Evolutionary conservation across 1,140 invertebrate species (phyloP).

Genomic region (Callitettix versicolor): DNA sequence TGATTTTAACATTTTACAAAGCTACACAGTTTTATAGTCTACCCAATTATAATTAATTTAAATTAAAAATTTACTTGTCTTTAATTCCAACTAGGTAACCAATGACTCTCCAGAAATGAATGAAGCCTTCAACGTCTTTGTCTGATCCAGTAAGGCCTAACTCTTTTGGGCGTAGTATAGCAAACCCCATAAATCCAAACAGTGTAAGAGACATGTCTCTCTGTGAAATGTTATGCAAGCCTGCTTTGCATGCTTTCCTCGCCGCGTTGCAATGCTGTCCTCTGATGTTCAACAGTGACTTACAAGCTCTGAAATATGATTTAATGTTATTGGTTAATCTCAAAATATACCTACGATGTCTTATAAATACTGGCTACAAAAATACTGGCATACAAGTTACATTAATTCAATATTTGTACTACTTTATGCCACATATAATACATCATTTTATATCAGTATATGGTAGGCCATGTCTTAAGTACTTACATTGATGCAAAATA

Average conservation of each 20-base stretch:
- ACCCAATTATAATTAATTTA: too few relatives aligned
- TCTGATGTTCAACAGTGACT: constrained; percentile 53
- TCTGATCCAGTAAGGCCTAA: constrained; percentile 46
- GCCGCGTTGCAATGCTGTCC: constrained; percentile 50
- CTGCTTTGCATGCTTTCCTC: constrained; percentile 28
- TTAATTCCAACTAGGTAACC: constrained; percentile 71
- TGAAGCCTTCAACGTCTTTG: constrained; percentile 56
- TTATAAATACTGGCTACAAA: too few relatives aligned
- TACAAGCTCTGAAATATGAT: constrained; percentile 27
- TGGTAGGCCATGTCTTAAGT: too few relatives aligned
- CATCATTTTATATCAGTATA: too few relatives aligned
- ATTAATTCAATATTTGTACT: too few relatives aligned
- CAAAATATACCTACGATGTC: too few relatives aligned
- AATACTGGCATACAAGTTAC: too few relatives aligned
- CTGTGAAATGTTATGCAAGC: constrained; percentile 43
- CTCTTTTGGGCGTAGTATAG: constrained; percentile 49
- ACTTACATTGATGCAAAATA: too few relatives aligned
- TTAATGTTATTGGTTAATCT: too few relatives aligned
- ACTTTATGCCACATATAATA: too few relatives aligned
- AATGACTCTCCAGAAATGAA: constrained; percentile 76
- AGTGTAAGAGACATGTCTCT: constrained; percentile 74
- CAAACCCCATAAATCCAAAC: constrained; percentile 76
- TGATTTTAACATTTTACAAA: too few relatives aligned
- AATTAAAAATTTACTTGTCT: constrained; percentile 55
- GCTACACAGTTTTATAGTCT: too few relatives aligned